Evolutionary conservation across 2,113 vertebrate genomes (phyloP), one percentile per base, ranked within the genome.

Genomic region (Rhipidura dahli): DNA sequence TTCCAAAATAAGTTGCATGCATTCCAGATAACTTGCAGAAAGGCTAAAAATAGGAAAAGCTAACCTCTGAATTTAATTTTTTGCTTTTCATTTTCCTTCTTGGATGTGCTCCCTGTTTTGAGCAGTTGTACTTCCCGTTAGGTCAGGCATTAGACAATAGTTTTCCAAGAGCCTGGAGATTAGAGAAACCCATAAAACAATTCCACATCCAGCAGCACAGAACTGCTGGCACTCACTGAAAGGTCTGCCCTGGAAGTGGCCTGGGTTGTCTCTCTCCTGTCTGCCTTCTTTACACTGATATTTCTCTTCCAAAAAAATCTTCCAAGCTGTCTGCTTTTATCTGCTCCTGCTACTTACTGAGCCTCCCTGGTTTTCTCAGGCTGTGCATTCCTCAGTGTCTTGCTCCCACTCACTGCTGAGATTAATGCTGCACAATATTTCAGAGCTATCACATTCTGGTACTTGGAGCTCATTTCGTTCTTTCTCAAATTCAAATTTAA

Each of bases 371-470:
- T 86, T 92, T 94, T 93, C 79, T 94, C 82, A 86, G 85, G 85
- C 85, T 90, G 54, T 3, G 1, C 83, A 92, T 90, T 87, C 64
- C 68, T 95, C 90, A 63, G 79, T 51, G 80, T 68, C 79, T 81
- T 95, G 68, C 90, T 96, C 94, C 95, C 94, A 92, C 92, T 95
- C 94, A 92, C 68, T 89, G 83, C 79, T 88, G 94, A 96, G 90
- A 96, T 93, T 91, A 97, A 96, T 94, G 82, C 95, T 93, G 83
- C 75, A 85, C 86, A 92, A 94, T 93, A 97, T 93, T 88, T 39
- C 88, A 90, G 59, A 93, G 59, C 61, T 93, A 91, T 85, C 87
- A 80, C 63, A 80, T 87, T 91, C 91, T 95, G 68, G n/a, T 89
- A n/a, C 72, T 89, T 88, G 66, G 37, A 90, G 31, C 83, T 95